phyloP scores from a whole-genome alignment of 2,113 vertebrate species.

The Halcyon malimbica region DNA sequence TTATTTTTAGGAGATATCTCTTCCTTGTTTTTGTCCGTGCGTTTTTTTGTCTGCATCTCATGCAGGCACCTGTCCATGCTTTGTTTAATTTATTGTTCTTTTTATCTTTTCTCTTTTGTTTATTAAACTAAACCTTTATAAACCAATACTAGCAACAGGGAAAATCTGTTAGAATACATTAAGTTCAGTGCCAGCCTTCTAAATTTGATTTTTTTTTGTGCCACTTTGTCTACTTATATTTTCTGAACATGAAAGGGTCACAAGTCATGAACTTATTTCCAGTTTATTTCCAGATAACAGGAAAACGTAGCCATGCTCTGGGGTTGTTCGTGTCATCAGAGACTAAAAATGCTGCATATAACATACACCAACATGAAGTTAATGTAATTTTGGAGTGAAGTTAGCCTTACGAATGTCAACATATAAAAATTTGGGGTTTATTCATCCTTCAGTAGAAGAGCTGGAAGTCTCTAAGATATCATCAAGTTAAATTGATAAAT shows the following conservation, averaged over 20 bases:
- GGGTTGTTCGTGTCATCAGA: conserved; percentile 37
- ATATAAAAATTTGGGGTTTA: conserved; percentile 78
- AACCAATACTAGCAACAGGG: background rate
- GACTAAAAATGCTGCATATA: conserved; percentile 76
- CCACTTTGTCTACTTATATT: background rate
- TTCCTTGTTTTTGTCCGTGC: background rate
- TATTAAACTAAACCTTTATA: background rate
- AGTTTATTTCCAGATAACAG: background rate
- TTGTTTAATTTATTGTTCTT: background rate
- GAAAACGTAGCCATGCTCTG: background rate
- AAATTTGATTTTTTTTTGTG: background rate
- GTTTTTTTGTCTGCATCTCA: background rate
- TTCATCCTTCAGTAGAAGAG: conserved; percentile 78
- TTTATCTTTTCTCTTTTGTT: background rate
- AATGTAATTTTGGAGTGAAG: conserved; percentile 66
- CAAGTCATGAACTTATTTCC: background rate
- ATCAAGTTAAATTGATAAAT: background rate
- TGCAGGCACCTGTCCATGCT: background rate
- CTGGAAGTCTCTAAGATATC: conserved; percentile 61
- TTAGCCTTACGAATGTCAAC: conserved; percentile 79
- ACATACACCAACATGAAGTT: conserved; percentile 76
- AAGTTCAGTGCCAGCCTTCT: background rate
- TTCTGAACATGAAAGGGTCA: background rate
- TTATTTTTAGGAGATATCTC: background rate
- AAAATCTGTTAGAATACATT: background rate